These are phyloP conservation scores for Todus mexicanus DNA, from an alignment of 2,797 vertebrate genomes.

Conservation along the genomic window DNA sequence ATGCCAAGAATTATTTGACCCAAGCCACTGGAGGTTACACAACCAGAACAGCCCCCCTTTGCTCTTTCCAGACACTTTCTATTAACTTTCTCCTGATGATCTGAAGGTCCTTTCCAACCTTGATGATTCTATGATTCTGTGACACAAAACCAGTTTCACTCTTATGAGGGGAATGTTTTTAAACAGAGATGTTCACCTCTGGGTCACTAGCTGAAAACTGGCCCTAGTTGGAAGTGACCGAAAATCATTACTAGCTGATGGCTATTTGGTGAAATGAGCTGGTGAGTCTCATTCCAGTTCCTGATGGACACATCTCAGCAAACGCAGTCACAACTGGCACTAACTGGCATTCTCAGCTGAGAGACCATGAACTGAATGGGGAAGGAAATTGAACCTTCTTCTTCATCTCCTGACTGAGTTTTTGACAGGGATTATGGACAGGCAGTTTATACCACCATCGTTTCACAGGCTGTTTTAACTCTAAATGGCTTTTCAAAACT, in stretches of 20 bases:
- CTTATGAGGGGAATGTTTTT: not conserved
- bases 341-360: not conserved
- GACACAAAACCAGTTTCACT: constrained; percentile 4
- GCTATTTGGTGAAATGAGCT: constrained; percentile 40
- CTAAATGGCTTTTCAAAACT: not conserved
- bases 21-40: not conserved
- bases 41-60: not conserved
- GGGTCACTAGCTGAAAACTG: constrained; percentile 41
- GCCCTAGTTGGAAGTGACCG: constrained; percentile 40
- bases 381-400: not conserved
- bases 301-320: constrained; percentile 31
- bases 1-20: not conserved
- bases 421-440: not conserved
- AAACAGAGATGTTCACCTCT: constrained; percentile 22
- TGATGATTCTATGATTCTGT: too few relatives aligned
- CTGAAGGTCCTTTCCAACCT: too few relatives aligned
- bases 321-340: not conserved
- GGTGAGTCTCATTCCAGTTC: constrained; percentile 2
- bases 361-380: not conserved
- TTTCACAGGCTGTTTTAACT: not conserved
- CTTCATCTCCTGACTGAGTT: not conserved
- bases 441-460: not conserved
- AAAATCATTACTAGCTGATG: constrained; percentile 57
- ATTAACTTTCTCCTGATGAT: too few relatives aligned
- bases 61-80: not conserved